phyloP scores from a whole-genome alignment of 2,888 invertebrate species.

The Cephus spinipes region DNA sequence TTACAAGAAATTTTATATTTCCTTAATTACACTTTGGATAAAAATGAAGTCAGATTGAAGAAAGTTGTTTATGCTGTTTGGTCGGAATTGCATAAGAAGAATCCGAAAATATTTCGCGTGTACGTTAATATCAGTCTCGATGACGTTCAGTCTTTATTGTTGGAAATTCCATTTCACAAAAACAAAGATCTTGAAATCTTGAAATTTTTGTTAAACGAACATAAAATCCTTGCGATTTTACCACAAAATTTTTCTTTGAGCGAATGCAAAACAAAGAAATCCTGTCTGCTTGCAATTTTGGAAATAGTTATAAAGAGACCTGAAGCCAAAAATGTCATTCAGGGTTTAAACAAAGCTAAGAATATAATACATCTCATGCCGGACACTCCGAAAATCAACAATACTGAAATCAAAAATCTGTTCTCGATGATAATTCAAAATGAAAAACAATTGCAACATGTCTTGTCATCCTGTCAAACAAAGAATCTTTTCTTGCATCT shows the following conservation, averaged over 20 bases:
- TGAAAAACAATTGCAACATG: neutral
- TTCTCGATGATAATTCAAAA: constrained; percentile 13
- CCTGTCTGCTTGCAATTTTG: constrained; percentile 14
- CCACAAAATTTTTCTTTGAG: constrained; percentile 16
- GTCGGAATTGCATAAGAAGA: no score
- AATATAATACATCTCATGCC: constrained; percentile 20
- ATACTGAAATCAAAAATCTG: constrained; percentile 18
- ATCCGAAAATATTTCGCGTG: no score
- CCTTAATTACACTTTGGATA: constrained; percentile 12
- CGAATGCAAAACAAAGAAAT: constrained; percentile 20
- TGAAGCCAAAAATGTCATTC: neutral
- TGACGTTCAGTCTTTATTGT: no score
- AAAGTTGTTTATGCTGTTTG: no score
- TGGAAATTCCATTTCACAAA: no score
- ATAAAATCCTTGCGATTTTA: constrained; percentile 14
- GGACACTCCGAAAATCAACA: constrained; percentile 13
- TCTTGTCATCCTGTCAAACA: constrained; percentile 9
- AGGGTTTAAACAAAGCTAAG: constrained; percentile 7
- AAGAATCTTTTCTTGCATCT: constrained; percentile 6
- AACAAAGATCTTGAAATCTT: no score
- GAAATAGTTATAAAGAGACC: constrained; percentile 3
- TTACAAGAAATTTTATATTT: constrained; percentile 15
- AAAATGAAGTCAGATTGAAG: no score
- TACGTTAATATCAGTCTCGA: no score
- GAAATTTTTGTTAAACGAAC: constrained; percentile 1